Evolutionary conservation across 2,888 invertebrate genomes (phyloP).

Genomic region (Hirtodrosophila cameraria): DNA sequence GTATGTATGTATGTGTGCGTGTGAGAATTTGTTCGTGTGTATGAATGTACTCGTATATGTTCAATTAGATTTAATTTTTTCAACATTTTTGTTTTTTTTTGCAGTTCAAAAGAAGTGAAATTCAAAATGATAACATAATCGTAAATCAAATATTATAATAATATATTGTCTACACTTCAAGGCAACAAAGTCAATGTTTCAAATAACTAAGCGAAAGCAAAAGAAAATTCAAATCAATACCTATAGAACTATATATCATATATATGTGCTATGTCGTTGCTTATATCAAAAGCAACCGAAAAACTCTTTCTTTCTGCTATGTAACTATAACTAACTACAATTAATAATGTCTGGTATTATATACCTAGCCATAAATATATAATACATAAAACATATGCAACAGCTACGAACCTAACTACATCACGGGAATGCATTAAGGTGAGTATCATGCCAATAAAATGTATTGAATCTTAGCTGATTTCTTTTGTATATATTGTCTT

Average conservation of each 20-base stretch:
- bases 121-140: background rate
- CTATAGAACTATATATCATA: background rate
- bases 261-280: conserved; percentile 1
- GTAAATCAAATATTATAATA: conserved; percentile 20
- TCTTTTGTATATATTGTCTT: too few species aligned
- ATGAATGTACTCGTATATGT: background rate
- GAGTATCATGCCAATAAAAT: conserved; percentile 32
- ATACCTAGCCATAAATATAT: conserved; percentile 34
- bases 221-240: conserved; percentile 7
- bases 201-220: conserved; percentile 43
- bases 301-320: conserved; percentile 37
- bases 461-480: background rate
- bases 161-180: conserved; percentile 23
- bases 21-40: conserved; percentile 1
- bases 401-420: conserved; percentile 42
- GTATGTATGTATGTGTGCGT: too few species aligned
- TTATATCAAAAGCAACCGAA: conserved; percentile 7
- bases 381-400: conserved; percentile 35
- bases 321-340: conserved; percentile 34
- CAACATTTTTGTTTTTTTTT: conserved; percentile 19
- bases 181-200: conserved; percentile 56
- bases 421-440: conserved; percentile 50
- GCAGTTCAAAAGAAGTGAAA: conserved; percentile 1
- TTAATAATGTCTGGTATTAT: conserved; percentile 42
- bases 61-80: conserved; percentile 5